These are phyloP conservation scores for Scomber japonicus DNA, from an alignment of 2,113 vertebrate genomes.

Conservation along the genomic window DNA sequence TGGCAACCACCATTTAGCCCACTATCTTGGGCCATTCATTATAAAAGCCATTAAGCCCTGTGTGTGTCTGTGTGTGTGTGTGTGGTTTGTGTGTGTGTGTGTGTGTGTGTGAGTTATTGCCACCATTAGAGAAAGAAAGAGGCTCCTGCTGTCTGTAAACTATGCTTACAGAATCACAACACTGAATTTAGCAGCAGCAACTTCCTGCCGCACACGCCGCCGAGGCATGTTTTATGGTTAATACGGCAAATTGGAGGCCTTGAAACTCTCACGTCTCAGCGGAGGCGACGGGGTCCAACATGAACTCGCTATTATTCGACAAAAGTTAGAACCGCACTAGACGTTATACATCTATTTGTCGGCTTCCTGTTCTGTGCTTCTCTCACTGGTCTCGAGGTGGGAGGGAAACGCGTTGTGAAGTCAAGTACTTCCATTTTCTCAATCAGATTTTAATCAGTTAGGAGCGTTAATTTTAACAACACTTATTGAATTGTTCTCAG, in stretches of 20 bases:
- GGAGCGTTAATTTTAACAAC: no score
- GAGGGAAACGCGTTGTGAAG: neutral
- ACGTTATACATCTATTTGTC: no score
- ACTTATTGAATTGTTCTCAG: no score
- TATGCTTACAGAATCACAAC: slow-evolving; percentile 59
- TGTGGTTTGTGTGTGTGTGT: slow-evolving; percentile 51
- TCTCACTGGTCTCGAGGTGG: neutral
- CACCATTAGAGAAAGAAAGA: slow-evolving; percentile 71
- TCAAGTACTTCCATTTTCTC: no score
- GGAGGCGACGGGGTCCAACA: neutral
- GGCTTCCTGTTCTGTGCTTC: neutral
- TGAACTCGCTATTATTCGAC: neutral
- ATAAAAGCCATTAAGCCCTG: slow-evolving; percentile 75
- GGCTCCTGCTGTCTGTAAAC: slow-evolving; percentile 63
- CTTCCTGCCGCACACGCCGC: slow-evolving; percentile 8
- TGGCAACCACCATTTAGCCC: slow-evolving; percentile 81
- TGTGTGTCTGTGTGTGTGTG: slow-evolving; percentile 65
- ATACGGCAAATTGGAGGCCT: neutral
- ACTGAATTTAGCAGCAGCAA: slow-evolving; percentile 12
- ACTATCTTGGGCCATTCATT: slow-evolving; percentile 79
- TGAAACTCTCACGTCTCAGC: neutral
- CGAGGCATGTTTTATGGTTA: neutral
- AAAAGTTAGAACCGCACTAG: neutral
- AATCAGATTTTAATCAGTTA: no score
- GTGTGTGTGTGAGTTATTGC: slow-evolving; percentile 77